Conservation (phyloP, 1,140 invertebrate genomes). For the Diorhabda carinulata region DNA sequence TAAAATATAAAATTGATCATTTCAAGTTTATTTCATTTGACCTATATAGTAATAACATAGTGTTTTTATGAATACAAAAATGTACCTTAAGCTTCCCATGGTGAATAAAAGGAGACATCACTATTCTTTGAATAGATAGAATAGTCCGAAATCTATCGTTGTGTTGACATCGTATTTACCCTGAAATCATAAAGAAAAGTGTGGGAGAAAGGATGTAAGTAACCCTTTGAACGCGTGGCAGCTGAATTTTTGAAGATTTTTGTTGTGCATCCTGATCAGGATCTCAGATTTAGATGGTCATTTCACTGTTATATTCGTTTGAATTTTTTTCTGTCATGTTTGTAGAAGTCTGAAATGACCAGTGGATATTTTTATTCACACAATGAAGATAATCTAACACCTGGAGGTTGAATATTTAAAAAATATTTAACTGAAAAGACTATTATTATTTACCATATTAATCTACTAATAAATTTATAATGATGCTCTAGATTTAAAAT, state of each 20-base stretch:
- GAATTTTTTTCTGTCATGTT: too few relatives aligned
- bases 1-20: too few relatives aligned
- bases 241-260: conserved; percentile 10
- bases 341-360: too few relatives aligned
- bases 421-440: too few relatives aligned
- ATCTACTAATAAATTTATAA: too few relatives aligned
- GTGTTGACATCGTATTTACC: conserved; percentile 20
- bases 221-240: conserved; percentile 19
- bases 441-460: too few relatives aligned
- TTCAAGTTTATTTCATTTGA: too few relatives aligned
- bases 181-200: conserved; percentile 17
- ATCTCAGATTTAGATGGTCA: conserved; percentile 8
- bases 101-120: conserved; percentile 20
- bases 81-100: background rate
- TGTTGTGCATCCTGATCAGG: conserved; percentile 1
- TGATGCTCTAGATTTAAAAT: too few relatives aligned
- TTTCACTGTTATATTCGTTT: conserved; percentile 7
- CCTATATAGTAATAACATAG: too few relatives aligned
- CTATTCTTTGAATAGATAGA: conserved; percentile 13
- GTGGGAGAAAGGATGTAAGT: conserved; percentile 13
- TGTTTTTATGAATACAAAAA: background rate
- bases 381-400: too few relatives aligned
- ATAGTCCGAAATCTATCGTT: conserved; percentile 7
- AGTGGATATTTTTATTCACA: too few relatives aligned
- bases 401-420: too few relatives aligned